A percentile compares a stretch with the other conserved stretches of the same genome.
phyloP scores from a whole-genome alignment of 1,140 invertebrate genomes.

The Ostrea edulis region DNA sequence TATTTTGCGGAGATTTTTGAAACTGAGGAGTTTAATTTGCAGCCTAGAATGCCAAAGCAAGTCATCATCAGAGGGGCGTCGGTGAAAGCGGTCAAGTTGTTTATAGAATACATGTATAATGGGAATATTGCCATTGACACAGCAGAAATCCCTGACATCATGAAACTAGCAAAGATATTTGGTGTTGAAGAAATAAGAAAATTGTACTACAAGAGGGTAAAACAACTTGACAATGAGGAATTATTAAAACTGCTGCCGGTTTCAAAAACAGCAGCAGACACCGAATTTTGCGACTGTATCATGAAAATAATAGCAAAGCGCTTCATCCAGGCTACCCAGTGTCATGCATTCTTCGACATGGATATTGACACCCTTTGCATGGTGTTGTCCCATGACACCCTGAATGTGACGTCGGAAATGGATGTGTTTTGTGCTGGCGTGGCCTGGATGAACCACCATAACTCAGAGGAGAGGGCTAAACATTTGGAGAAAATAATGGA shows the following conservation, averaged over 20 bases:
- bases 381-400: constrained; percentile 20
- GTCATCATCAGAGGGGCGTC: neutral
- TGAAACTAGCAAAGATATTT: neutral
- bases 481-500: constrained; percentile 28
- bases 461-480: neutral
- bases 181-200: neutral
- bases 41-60: neutral
- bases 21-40: neutral
- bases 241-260: neutral
- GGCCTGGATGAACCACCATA: constrained; percentile 1
- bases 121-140: neutral
- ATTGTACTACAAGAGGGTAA: neutral
- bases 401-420: neutral
- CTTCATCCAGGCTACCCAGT: neutral
- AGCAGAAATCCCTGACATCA: neutral
- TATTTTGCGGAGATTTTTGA: neutral
- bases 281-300: neutral
- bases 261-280: neutral
- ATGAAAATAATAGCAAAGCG: neutral
- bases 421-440: constrained; percentile 15
- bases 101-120: neutral
- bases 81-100: neutral
- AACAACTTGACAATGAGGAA: neutral
- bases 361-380: constrained; percentile 43
- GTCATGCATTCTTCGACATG: neutral